A percentile compares a stretch with the other conserved stretches of the same genome.
phyloP scores from a whole-genome alignment of 2,888 invertebrate genomes.

The Cylloceria caligata region DNA sequence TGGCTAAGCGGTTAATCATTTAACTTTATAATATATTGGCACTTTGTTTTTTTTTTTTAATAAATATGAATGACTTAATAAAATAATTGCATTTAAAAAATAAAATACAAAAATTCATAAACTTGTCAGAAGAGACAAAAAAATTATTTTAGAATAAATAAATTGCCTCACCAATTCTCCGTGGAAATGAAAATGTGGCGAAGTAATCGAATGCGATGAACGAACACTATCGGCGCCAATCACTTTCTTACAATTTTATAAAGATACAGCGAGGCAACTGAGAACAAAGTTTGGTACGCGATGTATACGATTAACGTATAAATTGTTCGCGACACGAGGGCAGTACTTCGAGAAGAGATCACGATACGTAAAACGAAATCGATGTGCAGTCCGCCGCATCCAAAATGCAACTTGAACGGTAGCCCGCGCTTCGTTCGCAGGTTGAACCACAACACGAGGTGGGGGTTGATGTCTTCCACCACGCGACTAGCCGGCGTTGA shows the following conservation, averaged over 20 bases:
- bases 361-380: constrained; percentile 73
- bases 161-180: constrained; percentile 49
- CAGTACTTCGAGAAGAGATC: constrained; percentile 21
- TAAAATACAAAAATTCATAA: not conserved
- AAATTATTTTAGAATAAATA: not conserved
- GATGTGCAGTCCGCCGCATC: constrained; percentile 83
- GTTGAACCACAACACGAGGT: constrained; percentile 67
- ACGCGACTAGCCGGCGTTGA: constrained; percentile 56
- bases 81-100: not conserved
- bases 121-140: not conserved
- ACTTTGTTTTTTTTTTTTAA: no score
- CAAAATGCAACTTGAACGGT: constrained; percentile 84
- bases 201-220: constrained; percentile 25
- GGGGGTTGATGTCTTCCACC: constrained; percentile 63
- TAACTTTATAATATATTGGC: no score
- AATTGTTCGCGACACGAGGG: constrained; percentile 39
- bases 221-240: constrained; percentile 36
- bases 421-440: constrained; percentile 80
- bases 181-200: not conserved
- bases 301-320: constrained; percentile 2
- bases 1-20: not conserved
- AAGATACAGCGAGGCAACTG: constrained; percentile 11
- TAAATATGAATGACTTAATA: not conserved
- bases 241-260: constrained; percentile 31
- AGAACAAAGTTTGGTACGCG: not conserved